Evolutionary conservation across 2,797 vertebrate genomes (phyloP), one percentile per base, ranked within the genome.

Genomic region (Platyrinchus mystaceus): DNA sequence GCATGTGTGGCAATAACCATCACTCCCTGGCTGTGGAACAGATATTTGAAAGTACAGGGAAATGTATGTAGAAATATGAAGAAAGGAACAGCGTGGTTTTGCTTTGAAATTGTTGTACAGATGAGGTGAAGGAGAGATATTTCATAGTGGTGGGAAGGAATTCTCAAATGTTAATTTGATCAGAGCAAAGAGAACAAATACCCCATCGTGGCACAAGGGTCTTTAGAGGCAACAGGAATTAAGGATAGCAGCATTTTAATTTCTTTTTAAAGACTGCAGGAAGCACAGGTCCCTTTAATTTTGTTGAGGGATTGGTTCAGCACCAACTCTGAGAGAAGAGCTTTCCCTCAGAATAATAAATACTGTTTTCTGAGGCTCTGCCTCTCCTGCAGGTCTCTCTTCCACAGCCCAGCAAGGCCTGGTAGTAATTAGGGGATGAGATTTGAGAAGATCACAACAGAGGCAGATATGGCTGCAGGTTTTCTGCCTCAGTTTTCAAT

Each of bases 401-500:
- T 91, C 82, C 81, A 50, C 14, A 27, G 59, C 73, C 64, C 70
- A 85, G 64, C 43, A 88, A 89, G 79, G 75, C 64, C 89, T 75
- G 62, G 80, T 77, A 56, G 49, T 94, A 92, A 94, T 97, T 92
- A 96, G 90, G 86, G 88, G 94, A 93, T 88, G 95, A 91, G 90
- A 90, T 90, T 94, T 92, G 94, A 96, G 94, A 96, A 74, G 94
- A 96, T 94, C 96, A 91, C 77, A 91, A 87, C 79, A 83, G 68
- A 93, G 74, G 79, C 39, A 7, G 76, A 82, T 95, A 90, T 24
- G 84, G 58, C 79, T 93, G 68, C 91, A 81, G 74, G 73, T 95
- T 97, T 97, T 94, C 83, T 92, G 77, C 85, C 80, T 94, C 77
- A 84, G 91, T 94, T 97, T 95, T 96, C 93, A 96, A 87, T 97